Evolutionary conservation across 2,888 invertebrate species (phyloP).

Genomic region (Oscheius sp.): DNA sequence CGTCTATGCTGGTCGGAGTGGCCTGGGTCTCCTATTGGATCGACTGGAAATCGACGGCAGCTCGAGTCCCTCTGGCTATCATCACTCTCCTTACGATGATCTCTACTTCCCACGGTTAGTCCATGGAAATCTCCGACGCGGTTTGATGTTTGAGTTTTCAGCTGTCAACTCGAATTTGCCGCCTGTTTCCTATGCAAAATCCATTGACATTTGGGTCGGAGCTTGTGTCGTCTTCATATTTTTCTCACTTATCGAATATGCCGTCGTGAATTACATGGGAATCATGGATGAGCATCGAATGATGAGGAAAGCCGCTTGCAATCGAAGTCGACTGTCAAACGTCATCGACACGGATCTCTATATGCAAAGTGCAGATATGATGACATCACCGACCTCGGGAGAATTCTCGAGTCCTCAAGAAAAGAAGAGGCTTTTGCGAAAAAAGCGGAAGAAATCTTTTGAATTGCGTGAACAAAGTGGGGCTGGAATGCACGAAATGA

Average conservation of each 20-base stretch:
- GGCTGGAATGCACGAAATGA: constrained; percentile 44
- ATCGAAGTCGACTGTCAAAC: constrained; percentile 64
- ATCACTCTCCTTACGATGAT: constrained; percentile 70
- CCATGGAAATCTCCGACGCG: neutral
- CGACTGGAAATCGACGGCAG: constrained; percentile 70
- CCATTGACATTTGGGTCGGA: constrained; percentile 69
- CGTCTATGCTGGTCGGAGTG: constrained; percentile 59
- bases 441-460: constrained; percentile 49
- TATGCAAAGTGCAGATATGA: constrained; percentile 36
- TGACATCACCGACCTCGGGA: constrained; percentile 44
- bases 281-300: constrained; percentile 68
- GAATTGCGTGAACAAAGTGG: constrained; percentile 52
- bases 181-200: constrained; percentile 69
- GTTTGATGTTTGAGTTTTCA: too few relatives aligned
- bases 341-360: constrained; percentile 63
- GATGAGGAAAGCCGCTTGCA: constrained; percentile 67
- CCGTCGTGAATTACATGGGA: constrained; percentile 69
- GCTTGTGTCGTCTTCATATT: constrained; percentile 68
- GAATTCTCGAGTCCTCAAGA: constrained; percentile 51
- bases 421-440: constrained; percentile 54
- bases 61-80: constrained; percentile 69
- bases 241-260: constrained; percentile 69
- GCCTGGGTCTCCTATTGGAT: constrained; percentile 69
- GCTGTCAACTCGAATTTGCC: constrained; percentile 70
- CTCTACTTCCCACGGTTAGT: constrained; percentile 66